Conservation (phyloP, 2,888 invertebrate species). For the Zelleria hepariella region DNA sequence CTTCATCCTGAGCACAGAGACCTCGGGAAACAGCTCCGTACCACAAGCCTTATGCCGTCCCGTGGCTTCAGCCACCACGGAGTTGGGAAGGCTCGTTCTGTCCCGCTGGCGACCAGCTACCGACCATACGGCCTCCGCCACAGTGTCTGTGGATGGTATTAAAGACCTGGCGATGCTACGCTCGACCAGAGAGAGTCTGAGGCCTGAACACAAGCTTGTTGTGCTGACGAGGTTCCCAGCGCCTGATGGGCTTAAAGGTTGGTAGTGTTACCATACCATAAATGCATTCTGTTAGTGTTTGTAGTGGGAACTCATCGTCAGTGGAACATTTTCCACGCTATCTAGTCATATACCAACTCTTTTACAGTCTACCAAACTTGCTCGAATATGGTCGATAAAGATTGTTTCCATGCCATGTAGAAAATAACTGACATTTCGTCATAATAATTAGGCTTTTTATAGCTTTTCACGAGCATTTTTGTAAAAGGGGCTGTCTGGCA, state of each 20-base stretch:
- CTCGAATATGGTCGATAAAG: too few species aligned
- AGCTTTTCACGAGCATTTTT: too few species aligned
- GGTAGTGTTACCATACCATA: conserved; percentile 1
- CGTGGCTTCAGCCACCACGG: background rate
- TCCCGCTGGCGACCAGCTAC: background rate
- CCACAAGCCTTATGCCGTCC: background rate
- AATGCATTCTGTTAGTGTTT: background rate
- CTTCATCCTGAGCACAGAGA: background rate
- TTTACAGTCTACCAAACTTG: too few species aligned
- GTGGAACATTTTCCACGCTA: too few species aligned
- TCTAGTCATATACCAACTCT: too few species aligned
- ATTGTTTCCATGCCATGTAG: too few species aligned
- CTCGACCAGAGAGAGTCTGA: background rate
- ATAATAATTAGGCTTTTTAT: too few species aligned
- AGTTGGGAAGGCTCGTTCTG: background rate
- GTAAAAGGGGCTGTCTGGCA: too few species aligned
- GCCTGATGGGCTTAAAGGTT: conserved; percentile 13
- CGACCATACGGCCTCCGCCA: background rate
- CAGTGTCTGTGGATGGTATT: background rate
- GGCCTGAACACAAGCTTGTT: conserved; percentile 8
- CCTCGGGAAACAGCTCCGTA: background rate
- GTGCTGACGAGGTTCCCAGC: conserved; percentile 18
- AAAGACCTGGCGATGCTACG: background rate
- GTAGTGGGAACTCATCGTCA: too few species aligned
- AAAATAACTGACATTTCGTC: too few species aligned